Base-by-base conservation (phyloP, 1,140 invertebrate genomes). In the Drosophila pruinosa region DNA sequence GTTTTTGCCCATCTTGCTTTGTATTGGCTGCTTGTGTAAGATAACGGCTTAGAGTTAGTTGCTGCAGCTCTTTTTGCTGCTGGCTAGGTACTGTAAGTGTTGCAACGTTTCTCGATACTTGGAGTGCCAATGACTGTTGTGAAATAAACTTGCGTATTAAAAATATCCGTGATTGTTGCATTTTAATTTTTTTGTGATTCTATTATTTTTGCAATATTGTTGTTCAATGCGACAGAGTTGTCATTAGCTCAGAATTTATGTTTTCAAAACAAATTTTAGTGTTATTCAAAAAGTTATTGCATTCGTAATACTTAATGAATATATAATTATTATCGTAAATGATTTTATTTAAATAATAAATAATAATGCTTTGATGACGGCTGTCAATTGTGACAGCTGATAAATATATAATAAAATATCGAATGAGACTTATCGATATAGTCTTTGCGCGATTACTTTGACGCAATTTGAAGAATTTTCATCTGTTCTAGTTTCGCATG, bases 11-110 rank as follows among this genome's bases (percentile, higher is more conserved):
- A 38, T 58, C 45, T 17, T 31, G 17, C 43, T 36, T 59, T 48
- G 57, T 59, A 14, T 26, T 65, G n/a, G 52, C 21, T 22, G 54
- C 67, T 57, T 70, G 77, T 26, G 73, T 67, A 53, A 86, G 53
- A 22, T 38, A 47, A 22, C 72, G 57, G 2, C 74, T 38, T 7
- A 79, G 28, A 1, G 52, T 41, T 5, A 70, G 14, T 10, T 15
- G 45, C 4, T 54, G 65, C 2, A 41, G 12, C 12, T 57, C 48
- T 17, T 80, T 62, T 15, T 47, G 53, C 4, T 54, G 36, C 14
- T 5, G n/a, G 4, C 3, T 36, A 7, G 36, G 12, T 2, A 21
- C 2, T 21, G 22, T n/a, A 7, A 6, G 15, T n/a, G 17, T n/a
- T 19, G 31, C 39, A 0, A 24, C 15, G 24, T 47, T 53, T 48